These are phyloP conservation scores for Drosophila pseudotakahashii DNA, from an alignment of 2,888 invertebrate species.

Conservation along the genomic window DNA sequence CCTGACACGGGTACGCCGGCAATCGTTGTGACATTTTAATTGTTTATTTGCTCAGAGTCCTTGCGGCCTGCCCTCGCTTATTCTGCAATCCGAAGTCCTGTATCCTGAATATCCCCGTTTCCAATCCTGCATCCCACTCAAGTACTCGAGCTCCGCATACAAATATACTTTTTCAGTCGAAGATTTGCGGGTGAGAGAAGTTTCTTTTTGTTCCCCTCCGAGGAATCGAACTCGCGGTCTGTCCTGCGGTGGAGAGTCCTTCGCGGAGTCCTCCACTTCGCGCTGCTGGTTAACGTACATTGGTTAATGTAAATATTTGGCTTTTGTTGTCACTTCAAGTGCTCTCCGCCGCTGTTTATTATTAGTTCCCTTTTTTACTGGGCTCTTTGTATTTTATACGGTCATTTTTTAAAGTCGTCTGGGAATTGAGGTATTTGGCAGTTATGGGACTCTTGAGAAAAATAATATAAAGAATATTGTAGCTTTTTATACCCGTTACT, in stretches of 20 bases:
- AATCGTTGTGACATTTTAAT: conserved; percentile 81
- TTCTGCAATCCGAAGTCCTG: conserved; percentile 22
- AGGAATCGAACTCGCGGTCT: conserved; percentile 26
- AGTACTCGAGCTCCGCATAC: conserved; percentile 57
- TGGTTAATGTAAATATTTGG: conserved; percentile 74
- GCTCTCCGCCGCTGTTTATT: conserved; percentile 58
- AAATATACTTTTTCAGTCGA: conserved; percentile 65
- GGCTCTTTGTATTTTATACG: conserved; percentile 5
- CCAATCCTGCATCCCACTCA: conserved; percentile 46
- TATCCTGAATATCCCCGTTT: conserved; percentile 11
- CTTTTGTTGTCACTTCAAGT: conserved; percentile 75
- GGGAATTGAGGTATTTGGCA: conserved; percentile 14
- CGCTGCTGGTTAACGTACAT: conserved; percentile 34
- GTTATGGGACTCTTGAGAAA: not conserved
- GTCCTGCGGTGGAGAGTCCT: conserved; percentile 44
- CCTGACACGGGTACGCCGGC: conserved; percentile 78
- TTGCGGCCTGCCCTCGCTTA: conserved; percentile 43
- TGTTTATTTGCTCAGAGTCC: conserved; percentile 76
- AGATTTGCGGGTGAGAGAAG: conserved; percentile 71
- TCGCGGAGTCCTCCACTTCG: conserved; percentile 33
- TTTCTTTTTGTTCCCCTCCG: conserved; percentile 31
- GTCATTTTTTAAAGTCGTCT: conserved; percentile 11
- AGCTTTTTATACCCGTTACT: too few relatives aligned
- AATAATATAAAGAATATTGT: not conserved
- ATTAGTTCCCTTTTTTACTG: conserved; percentile 41